Conservation (phyloP, 2,888 invertebrate species). For the Fragum sueziense region DNA sequence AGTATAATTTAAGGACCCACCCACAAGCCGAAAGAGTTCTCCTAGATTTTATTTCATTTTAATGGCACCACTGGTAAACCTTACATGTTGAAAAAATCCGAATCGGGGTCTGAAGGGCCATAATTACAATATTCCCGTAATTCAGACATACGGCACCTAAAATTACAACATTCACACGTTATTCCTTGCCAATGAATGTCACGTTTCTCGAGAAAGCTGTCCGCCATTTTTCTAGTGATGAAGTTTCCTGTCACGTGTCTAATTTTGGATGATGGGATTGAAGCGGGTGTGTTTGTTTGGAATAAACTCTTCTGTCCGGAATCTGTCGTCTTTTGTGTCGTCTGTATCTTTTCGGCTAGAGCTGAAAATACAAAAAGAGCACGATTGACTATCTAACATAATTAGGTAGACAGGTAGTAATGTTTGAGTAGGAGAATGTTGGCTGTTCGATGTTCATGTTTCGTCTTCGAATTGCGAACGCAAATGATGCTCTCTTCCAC, state of each 20-base stretch:
- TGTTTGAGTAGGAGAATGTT: too few relatives aligned
- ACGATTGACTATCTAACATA: too few relatives aligned
- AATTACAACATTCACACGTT: slow-evolving; percentile 11
- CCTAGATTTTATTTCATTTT: too few relatives aligned
- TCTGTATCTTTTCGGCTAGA: neutral
- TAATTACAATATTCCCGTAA: slow-evolving; percentile 15
- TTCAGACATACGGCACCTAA: neutral
- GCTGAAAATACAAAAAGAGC: neutral
- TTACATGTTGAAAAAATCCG: neutral
- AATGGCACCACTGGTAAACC: neutral
- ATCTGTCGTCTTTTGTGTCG: neutral
- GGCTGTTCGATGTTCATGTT: too few relatives aligned
- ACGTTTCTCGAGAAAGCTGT: slow-evolving; percentile 7
- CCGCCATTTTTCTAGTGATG: slow-evolving; percentile 11
- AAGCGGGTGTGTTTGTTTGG: neutral
- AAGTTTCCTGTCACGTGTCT: neutral
- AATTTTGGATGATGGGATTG: neutral
- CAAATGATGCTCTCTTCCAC: too few relatives aligned
- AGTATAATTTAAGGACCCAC: too few relatives aligned
- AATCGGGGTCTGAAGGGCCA: neutral
- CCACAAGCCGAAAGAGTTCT: too few relatives aligned
- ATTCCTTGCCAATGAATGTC: neutral
- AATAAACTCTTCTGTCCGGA: neutral
- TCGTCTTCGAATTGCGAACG: too few relatives aligned
- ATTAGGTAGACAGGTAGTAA: too few relatives aligned